phyloP scores from a whole-genome alignment of 2,888 invertebrate species.

The Hirtodrosophila cameraria region DNA sequence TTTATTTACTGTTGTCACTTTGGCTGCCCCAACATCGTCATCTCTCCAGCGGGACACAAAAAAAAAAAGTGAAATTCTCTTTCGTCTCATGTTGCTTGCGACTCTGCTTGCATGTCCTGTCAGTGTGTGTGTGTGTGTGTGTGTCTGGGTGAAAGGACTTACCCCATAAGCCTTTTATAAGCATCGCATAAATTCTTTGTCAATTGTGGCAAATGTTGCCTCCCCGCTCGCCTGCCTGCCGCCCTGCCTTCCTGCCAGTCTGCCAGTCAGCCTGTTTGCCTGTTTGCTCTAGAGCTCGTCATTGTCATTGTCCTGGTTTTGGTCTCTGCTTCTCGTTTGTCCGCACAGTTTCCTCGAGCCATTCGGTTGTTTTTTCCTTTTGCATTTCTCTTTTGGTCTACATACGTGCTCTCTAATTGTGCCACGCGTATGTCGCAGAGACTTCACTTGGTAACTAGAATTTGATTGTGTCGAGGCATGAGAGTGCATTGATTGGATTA shows the following conservation, averaged over 20 bases:
- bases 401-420: conserved; percentile 56
- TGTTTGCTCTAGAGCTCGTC: conserved; percentile 40
- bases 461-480: conserved; percentile 72
- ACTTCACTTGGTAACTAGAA: conserved; percentile 67
- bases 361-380: conserved; percentile 13
- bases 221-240: conserved; percentile 23
- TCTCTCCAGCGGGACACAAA: conserved; percentile 20
- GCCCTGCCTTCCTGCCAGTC: conserved; percentile 15
- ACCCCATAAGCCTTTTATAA: conserved; percentile 72
- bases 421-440: conserved; percentile 46
- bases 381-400: conserved; percentile 30
- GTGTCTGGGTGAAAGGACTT: conserved; percentile 57
- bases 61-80: conserved; percentile 60
- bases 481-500: conserved; percentile 73
- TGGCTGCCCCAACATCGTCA: conserved; percentile 38
- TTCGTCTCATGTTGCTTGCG: conserved; percentile 13
- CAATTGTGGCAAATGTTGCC: conserved; percentile 71
- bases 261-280: conserved; percentile 19
- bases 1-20: conserved; percentile 64
- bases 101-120: conserved; percentile 16
- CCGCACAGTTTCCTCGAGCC: conserved; percentile 27
- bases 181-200: conserved; percentile 75
- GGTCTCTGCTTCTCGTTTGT: conserved; percentile 10
- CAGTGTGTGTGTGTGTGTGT: conserved; percentile 20
- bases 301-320: conserved; percentile 49